Base-by-base conservation (phyloP, 1,140 invertebrate species). In the Argopecten irradians region DNA sequence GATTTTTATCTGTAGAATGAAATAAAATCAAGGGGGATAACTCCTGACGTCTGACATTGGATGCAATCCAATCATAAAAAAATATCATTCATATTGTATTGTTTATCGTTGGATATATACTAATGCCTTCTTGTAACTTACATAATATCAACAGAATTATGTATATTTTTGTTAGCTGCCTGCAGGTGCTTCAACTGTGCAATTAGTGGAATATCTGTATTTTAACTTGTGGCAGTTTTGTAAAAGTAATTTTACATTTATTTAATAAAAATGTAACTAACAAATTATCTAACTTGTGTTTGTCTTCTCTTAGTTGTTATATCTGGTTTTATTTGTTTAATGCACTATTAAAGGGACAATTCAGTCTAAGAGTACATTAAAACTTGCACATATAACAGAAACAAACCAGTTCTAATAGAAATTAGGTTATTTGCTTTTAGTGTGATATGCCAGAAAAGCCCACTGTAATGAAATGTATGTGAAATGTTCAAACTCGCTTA, bases 221-320 rank as follows among this genome's bases (percentile, higher is more conserved):
- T 71, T 71, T 71, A 71, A 28, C 55, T 71, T 71, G 55, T 71
- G 55, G 55, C 55, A 71, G 55, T 71, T 71, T 71, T 71, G 55
- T 71, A 71, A 71, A 71, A 71, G 55, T 71, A 71, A 71, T 28
- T 71, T 71, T 71, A 71, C 55, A 71, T 71, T 71, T 71, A 71
- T 28, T 71, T 71, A 71, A 71, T 71, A 55, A 71, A 71, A 71
- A 71, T 28, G 22, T n/a, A 28, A 71, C 5, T 71, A 71, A 71
- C 55, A 71, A 3, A 71, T 71, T 28, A n/a, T 46, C 43, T 13
- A 5, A 5, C 13, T 39, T 5, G 5, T 39, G 36, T 39, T 39
- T 39, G 36, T 39, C 13, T 39, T 39, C 5, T 5, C 36, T n/a
- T n/a, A n/a, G n/a, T n/a, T n/a, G n/a, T n/a, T n/a, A n/a, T n/a